phyloP scores from a whole-genome alignment of 2,888 invertebrate species.

The Erannis defoliaria region DNA sequence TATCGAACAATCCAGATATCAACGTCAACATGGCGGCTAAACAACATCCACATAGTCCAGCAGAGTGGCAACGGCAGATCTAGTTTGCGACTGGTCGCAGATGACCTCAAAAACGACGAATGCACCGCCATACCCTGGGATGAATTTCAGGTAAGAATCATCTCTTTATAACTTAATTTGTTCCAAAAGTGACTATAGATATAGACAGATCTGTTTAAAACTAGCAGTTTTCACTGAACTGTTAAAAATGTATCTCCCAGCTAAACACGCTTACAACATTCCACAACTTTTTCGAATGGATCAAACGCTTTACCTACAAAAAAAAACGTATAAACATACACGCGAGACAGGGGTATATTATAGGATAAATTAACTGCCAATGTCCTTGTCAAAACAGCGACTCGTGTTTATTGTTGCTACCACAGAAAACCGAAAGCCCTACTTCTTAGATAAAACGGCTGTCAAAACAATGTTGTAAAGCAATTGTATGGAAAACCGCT shows the following conservation, averaged over 20 bases:
- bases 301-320: too few species aligned
- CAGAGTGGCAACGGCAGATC: conserved; percentile 65
- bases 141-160: conserved; percentile 94
- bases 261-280: too few species aligned
- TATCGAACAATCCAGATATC: conserved; percentile 87
- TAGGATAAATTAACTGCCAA: too few species aligned
- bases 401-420: too few species aligned
- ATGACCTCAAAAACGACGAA: conserved; percentile 91
- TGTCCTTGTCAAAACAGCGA: too few species aligned
- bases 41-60: conserved; percentile 76
- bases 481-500: too few species aligned
- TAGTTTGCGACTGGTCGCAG: conserved; percentile 69
- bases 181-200: neutral
- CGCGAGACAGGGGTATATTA: too few species aligned
- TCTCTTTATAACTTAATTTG: neutral
- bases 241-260: neutral
- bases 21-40: conserved; percentile 80
- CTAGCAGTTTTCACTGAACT: neutral
- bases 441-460: too few species aligned
- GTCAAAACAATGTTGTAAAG: too few species aligned
- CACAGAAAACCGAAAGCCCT: too few species aligned
- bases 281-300: too few species aligned
- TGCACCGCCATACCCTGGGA: conserved; percentile 96
- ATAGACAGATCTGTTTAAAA: neutral
- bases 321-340: too few species aligned